phyloP scores from a whole-genome alignment of 2,888 invertebrate genomes.

The Cenopis cana region DNA sequence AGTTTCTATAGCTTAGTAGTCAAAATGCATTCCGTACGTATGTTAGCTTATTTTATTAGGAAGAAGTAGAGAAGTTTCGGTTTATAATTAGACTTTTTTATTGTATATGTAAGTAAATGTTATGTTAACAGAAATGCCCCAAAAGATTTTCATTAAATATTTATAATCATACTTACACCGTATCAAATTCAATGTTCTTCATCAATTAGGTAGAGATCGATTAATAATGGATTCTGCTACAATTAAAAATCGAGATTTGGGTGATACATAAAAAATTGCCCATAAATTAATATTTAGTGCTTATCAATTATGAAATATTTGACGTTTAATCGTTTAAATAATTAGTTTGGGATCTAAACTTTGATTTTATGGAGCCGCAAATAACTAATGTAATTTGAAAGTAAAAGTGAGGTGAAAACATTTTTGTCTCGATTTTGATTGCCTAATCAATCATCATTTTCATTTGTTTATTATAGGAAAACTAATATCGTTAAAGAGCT shows the following conservation, averaged over 20 bases:
- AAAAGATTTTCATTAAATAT: no score
- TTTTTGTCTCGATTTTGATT: slow-evolving; percentile 7
- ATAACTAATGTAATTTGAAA: slow-evolving; percentile 20
- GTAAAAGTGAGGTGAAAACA: slow-evolving; percentile 30
- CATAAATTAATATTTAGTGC: slow-evolving; percentile 23
- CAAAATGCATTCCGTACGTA: no score
- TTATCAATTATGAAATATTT: slow-evolving; percentile 11
- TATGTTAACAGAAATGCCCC: no score
- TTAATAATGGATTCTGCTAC: background rate
- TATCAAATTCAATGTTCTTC: slow-evolving; percentile 16
- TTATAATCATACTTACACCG: background rate
- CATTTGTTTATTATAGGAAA: background rate
- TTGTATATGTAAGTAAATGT: no score
- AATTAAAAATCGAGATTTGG: slow-evolving; percentile 7
- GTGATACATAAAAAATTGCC: slow-evolving; percentile 7
- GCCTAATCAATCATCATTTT: background rate
- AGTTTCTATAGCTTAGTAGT: no score
- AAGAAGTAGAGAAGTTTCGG: no score
- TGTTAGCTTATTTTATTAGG: no score
- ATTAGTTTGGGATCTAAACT: slow-evolving; percentile 3
- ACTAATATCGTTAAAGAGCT: background rate
- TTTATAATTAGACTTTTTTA: no score
- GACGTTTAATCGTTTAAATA: slow-evolving; percentile 24
- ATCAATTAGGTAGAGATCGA: background rate
- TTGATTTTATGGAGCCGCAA: slow-evolving; percentile 29